Evolutionary conservation across 2,888 invertebrate species (phyloP), one percentile per base, ranked within the genome.

Genomic region (Gandaritis pyraliata): DNA sequence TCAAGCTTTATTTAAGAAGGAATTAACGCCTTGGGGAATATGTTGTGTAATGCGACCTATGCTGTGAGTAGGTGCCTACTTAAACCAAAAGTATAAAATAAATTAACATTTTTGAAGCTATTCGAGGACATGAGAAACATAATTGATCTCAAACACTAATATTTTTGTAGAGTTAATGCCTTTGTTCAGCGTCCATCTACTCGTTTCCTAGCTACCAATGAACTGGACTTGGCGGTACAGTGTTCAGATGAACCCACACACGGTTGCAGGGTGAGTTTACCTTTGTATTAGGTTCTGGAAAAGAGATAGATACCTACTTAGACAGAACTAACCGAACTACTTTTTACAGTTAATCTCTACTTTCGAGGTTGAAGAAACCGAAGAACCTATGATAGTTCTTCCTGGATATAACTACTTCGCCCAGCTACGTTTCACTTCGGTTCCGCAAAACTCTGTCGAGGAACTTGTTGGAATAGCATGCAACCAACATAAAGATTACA

Each of bases 41-140:
- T 90, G 90, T 66, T 91, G 91, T 63, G 75, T 86, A 0, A 77
- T 83, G 74, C 64, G 72, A 6, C 76, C 85, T 7, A 23, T 70
- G 0, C 77, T 72, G 88, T 87, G 66, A 76, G 79, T 76, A 33
- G 23, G 23, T n/a, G n/a, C n/a, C n/a, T n/a, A n/a, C n/a, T n/a
- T n/a, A 23, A 5, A 23, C 23, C 23, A 23, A 23, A 23, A 23
- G 4, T n/a, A 4, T 23, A 3, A 23, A 23, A 23, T 2, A 23
- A 23, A 23, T 23, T 6, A n/a, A 6, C 23, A 23, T 23, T 23
- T 23, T 23, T 6, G 23, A 3, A 23, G 23, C 23, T 23, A 23
- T 23, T 6, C 2, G 6, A 23, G 23, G 3, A 6, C 6, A 11
- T 33, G 33, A 33, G 10, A 33, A 33, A 33, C 8, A 33, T 10